Conservation (phyloP, 1,140 invertebrate genomes). For the Brachionus asplanchnoidis region DNA sequence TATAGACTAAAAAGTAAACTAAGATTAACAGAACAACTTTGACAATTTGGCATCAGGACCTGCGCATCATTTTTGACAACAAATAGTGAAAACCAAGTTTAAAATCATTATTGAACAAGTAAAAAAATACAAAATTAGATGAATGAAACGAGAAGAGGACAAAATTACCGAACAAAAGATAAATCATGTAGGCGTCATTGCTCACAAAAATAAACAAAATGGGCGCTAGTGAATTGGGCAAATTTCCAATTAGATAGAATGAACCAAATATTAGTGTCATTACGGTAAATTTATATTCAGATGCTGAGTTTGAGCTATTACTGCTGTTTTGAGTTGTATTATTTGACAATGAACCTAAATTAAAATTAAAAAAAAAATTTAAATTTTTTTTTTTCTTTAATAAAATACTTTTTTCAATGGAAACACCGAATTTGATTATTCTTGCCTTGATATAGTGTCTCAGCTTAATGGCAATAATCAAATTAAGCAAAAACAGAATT, state of each 20-base stretch:
- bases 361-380: not conserved
- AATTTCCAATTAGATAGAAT: constrained; percentile 30
- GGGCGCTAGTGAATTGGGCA: constrained; percentile 27
- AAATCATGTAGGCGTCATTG: not conserved
- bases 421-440: not conserved
- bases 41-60: not conserved
- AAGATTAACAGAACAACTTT: not conserved
- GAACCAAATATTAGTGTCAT: constrained; percentile 15
- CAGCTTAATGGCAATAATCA: not conserved
- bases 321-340: not conserved
- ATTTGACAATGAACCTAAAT: not conserved
- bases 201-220: constrained; percentile 10
- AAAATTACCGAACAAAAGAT: constrained; percentile 37
- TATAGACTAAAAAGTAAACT: not conserved
- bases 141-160: constrained; percentile 13
- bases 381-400: not conserved
- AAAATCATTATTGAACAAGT: constrained; percentile 25
- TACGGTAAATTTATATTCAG: constrained; percentile 27
- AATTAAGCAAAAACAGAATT: not conserved
- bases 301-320: not conserved
- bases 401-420: constrained; percentile 1
- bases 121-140: constrained; percentile 22
- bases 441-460: not conserved
- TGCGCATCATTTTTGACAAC: not conserved
- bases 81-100: not conserved